Evolutionary conservation across 2,888 invertebrate genomes (phyloP).

Genomic region (Drosophila fulvimacula): DNA sequence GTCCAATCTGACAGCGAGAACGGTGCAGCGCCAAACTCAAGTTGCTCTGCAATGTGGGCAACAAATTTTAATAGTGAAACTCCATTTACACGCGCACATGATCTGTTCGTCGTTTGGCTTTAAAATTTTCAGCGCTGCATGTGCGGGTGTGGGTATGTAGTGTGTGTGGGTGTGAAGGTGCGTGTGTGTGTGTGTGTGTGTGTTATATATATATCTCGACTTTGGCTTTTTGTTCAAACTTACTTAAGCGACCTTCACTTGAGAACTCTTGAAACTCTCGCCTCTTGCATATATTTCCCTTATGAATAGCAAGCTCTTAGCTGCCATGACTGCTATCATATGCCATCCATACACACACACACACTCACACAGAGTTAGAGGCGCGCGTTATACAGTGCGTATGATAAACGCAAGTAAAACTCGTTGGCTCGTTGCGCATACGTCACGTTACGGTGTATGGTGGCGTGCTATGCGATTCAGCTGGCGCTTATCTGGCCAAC

Average conservation of each 20-base stretch:
- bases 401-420: constrained; percentile 67
- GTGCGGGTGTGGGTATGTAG: constrained; percentile 6
- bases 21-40: background rate
- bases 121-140: constrained; percentile 20
- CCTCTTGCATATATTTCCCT: constrained; percentile 41
- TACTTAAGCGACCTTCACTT: constrained; percentile 71
- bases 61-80: constrained; percentile 10
- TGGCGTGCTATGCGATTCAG: constrained; percentile 45
- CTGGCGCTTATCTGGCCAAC: constrained; percentile 69
- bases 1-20: background rate
- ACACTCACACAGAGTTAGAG: constrained; percentile 8
- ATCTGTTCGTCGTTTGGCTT: constrained; percentile 9
- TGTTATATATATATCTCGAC: constrained; percentile 42
- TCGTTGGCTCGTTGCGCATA: constrained; percentile 67
- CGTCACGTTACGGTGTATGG: constrained; percentile 67
- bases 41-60: background rate
- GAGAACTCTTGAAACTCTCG: constrained; percentile 53
- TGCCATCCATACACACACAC: constrained; percentile 10
- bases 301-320: constrained; percentile 45
- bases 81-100: constrained; percentile 24
- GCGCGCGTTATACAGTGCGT: constrained; percentile 51
- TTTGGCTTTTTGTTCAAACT: constrained; percentile 50
- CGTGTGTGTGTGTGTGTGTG: background rate
- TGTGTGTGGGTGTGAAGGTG: background rate
- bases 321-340: constrained; percentile 28